Base-by-base conservation (phyloP, 2,888 invertebrate genomes). In the Lasioglossum pauxillum region DNA sequence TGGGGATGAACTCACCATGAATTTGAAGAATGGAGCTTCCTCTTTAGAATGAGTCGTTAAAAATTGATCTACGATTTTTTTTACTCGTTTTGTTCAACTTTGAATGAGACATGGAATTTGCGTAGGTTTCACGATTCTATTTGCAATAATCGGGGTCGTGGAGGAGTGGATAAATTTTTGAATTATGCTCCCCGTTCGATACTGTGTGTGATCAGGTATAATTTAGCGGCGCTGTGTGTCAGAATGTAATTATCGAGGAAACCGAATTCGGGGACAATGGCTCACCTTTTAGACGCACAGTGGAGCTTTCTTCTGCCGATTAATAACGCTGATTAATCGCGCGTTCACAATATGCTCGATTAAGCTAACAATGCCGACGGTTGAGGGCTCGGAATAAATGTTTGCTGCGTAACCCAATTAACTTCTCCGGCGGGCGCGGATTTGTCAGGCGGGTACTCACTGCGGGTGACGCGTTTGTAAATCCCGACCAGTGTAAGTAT, bases 361-460 rank as follows among this genome's bases (percentile, higher is more conserved):
- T 75, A 73, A 82, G 77, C 83, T 86, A 85, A 83, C 83, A 80
- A 90, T 78, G 78, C 53, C 53, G 38, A 19, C 64, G 75, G 64
- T 2, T 57, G 73, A 41, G 75, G 75, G 69, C 73, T 80, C 76
- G 82, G 83, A 90, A 86, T 86, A 84, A 85, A 79, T 80, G 78
- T 79, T 79, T 71, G 77, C 38, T 23, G 57, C 14, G 49, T 82
- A 87, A 91, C 78, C 77, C 53, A 81, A 90, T 91, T 89, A 89
- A 89, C 85, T 78, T 86, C 80, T 78, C 75, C 53, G 41, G 41
- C 35, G 53, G 71, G n/a, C 38, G 60, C 46, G 57, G 53, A 74
- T 81, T 76, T 60, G 44, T 69, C 44, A 67, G 73, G 67, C 46
- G 7, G 38, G 71, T 71, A 60, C 27, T 60, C 67, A 35, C 80